These are phyloP conservation scores for Garra rufa DNA, from an alignment of 2,113 vertebrate genomes.

Conservation along the genomic window DNA sequence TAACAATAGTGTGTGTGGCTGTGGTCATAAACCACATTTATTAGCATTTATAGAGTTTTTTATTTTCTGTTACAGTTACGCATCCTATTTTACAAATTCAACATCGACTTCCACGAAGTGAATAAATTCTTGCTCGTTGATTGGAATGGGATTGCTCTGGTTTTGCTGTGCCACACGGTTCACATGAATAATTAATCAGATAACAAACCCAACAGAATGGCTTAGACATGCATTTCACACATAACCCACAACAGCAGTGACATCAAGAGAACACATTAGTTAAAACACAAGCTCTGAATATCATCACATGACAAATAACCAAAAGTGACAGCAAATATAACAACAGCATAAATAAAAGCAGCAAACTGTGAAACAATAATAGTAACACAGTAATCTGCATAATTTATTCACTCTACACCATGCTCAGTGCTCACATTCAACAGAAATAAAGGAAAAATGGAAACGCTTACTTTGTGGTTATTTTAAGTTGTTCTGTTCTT, in stretches of 20 bases:
- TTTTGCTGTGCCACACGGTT: neutral
- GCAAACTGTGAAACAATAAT: constrained; percentile 9
- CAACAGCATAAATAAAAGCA: constrained; percentile 4
- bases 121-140: neutral
- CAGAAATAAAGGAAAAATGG: neutral
- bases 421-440: constrained; percentile 5
- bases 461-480: neutral
- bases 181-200: neutral
- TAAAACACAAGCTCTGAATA: neutral
- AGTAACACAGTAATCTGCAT: neutral
- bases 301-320: neutral
- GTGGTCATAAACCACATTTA: too few relatives aligned
- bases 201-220: neutral
- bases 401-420: neutral
- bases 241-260: neutral
- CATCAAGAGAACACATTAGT: neutral
- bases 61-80: too few relatives aligned
- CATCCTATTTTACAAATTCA: neutral
- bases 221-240: neutral
- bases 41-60: too few relatives aligned
- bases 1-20: too few relatives aligned
- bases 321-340: neutral
- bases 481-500: neutral
- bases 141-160: neutral
- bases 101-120: neutral